phyloP scores from a whole-genome alignment of 1,140 invertebrate species.

The Aphelenchoides besseyi region DNA sequence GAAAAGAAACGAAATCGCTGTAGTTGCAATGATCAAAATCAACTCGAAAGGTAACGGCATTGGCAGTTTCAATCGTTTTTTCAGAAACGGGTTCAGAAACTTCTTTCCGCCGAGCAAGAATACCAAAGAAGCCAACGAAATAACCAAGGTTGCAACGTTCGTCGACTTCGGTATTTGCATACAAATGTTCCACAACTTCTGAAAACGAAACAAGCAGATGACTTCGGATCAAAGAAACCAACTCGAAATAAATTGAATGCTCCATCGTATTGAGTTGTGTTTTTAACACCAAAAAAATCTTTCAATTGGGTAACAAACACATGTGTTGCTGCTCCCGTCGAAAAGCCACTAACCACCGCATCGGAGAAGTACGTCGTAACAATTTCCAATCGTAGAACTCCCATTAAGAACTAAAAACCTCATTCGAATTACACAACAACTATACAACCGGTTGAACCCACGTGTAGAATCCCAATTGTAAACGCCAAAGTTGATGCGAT shows the following conservation, averaged over 20 bases:
- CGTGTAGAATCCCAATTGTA: conserved; percentile 45
- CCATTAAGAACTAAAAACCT: conserved; percentile 56
- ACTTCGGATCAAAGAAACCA: background rate
- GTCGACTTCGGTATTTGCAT: conserved; percentile 22
- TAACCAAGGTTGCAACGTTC: conserved; percentile 38
- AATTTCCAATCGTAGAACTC: conserved; percentile 56
- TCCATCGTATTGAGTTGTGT: conserved; percentile 30
- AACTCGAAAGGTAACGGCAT: conserved; percentile 58
- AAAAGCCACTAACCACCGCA: conserved; percentile 54
- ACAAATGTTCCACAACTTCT: conserved; percentile 22
- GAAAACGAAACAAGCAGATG: background rate
- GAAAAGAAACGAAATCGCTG: background rate
- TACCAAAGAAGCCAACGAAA: conserved; percentile 41
- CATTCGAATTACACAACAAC: no score
- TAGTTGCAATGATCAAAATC: conserved; percentile 30
- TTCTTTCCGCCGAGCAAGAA: conserved; percentile 57
- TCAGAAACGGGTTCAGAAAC: conserved; percentile 51
- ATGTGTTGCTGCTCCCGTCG: conserved; percentile 55
- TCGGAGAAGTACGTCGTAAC: conserved; percentile 60
- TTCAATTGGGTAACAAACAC: conserved; percentile 57
- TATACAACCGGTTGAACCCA: conserved; percentile 9
- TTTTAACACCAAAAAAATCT: conserved; percentile 51
- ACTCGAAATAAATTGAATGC: conserved; percentile 49
- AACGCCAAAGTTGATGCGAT: conserved; percentile 54
- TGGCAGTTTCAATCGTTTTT: conserved; percentile 35